Conservation (phyloP, 2,888 invertebrate genomes). For the Drosophila rubida region DNA sequence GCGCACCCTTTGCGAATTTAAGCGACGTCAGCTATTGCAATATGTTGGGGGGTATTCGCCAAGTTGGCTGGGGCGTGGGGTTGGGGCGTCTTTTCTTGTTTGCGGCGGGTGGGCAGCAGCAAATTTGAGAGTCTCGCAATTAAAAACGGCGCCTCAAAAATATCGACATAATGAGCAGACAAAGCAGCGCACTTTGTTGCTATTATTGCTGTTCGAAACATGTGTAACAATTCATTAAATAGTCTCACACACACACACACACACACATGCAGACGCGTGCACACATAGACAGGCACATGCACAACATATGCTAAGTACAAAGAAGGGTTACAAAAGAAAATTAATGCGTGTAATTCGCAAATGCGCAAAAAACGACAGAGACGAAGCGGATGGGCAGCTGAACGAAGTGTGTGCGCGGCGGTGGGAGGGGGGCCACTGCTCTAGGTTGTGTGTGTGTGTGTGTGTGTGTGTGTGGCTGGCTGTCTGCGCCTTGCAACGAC, state of each 20-base stretch:
- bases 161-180: slow-evolving; percentile 74
- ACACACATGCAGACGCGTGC: too few species aligned
- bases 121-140: slow-evolving; percentile 55
- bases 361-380: slow-evolving; percentile 60
- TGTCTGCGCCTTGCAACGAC: slow-evolving; percentile 37
- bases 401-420: too few species aligned
- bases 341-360: slow-evolving; percentile 78
- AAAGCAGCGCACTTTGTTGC: slow-evolving; percentile 65
- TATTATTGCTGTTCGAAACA: slow-evolving; percentile 70
- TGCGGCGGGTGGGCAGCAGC: slow-evolving; percentile 16
- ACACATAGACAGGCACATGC: slow-evolving; percentile 13
- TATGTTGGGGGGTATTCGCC: background rate
- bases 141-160: slow-evolving; percentile 62
- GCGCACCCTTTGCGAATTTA: background rate
- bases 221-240: slow-evolving; percentile 80
- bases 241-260: slow-evolving; percentile 45
- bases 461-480: slow-evolving; percentile 33
- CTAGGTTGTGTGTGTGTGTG: background rate
- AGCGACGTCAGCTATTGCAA: background rate
- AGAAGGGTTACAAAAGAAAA: slow-evolving; percentile 79
- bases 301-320: slow-evolving; percentile 62
- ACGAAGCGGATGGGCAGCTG: slow-evolving; percentile 20
- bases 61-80: background rate
- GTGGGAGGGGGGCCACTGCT: too few species aligned
- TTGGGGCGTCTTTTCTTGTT: background rate